These are phyloP conservation scores for Sylvilagus floridanus DNA, from an alignment of 2,797 vertebrate genomes.

Conservation along the genomic window DNA sequence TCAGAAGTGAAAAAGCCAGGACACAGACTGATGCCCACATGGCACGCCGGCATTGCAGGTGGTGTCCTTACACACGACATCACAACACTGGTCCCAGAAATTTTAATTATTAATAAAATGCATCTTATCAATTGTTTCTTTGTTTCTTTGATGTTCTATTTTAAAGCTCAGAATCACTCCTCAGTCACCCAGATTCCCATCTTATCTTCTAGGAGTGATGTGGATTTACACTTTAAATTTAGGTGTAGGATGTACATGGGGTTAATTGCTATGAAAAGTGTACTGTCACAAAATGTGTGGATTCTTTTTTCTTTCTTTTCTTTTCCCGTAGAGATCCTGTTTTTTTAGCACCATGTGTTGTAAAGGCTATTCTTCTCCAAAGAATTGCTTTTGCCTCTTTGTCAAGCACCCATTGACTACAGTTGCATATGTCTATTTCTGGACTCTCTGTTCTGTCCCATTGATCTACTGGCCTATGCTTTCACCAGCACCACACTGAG, in stretches of 20 bases:
- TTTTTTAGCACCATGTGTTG: not conserved
- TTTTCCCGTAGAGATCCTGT: not conserved
- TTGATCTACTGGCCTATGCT: not conserved
- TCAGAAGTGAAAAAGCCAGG: no score
- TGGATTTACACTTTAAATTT: not conserved
- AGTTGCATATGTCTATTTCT: not conserved
- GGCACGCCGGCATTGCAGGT: no score
- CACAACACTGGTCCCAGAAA: no score
- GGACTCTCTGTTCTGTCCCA: not conserved
- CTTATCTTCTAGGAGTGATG: not conserved
- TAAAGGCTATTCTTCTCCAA: not conserved
- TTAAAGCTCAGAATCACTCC: not conserved
- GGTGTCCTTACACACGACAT: no score
- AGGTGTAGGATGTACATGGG: not conserved
- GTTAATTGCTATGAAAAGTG: not conserved
- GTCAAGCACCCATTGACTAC: not conserved
- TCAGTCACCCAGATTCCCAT: not conserved
- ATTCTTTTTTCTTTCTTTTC: no score
- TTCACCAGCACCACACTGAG: not conserved
- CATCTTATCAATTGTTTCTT: not conserved
- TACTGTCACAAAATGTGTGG: not conserved
- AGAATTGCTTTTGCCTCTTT: not conserved
- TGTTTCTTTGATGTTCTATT: not conserved
- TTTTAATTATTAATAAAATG: constrained; percentile 2
- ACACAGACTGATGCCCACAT: no score